phyloP scores from a whole-genome alignment of 2,113 vertebrate species.

The Lipophrys pholis region DNA sequence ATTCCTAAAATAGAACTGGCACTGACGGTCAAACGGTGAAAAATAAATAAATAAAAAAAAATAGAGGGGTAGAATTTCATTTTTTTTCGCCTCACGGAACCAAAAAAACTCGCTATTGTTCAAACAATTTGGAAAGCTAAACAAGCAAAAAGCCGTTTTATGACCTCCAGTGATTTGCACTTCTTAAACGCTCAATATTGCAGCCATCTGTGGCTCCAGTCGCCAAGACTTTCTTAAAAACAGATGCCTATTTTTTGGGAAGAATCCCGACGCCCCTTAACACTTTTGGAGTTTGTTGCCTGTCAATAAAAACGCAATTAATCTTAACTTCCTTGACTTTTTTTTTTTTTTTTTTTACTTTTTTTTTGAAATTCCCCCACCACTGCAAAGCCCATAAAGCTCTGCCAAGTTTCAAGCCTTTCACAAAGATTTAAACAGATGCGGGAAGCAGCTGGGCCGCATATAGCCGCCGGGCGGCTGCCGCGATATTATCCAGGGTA shows the following conservation, averaged over 20 bases:
- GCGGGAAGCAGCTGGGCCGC: slow-evolving; percentile 27
- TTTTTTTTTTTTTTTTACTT: too few species aligned
- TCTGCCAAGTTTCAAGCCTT: background rate
- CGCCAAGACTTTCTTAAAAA: background rate
- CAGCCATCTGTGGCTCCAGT: too few species aligned
- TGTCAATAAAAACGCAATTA: background rate
- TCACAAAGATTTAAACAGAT: background rate
- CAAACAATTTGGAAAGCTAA: background rate
- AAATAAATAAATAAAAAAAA: background rate
- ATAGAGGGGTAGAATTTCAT: background rate
- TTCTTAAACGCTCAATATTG: too few species aligned
- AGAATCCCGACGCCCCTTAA: background rate
- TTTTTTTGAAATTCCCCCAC: too few species aligned
- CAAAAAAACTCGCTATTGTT: background rate
- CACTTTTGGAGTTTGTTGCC: background rate
- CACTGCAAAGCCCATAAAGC: slow-evolving; percentile 9
- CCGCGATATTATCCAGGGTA: slow-evolving; percentile 42
- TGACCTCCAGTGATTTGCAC: background rate
- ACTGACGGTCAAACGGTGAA: slow-evolving; percentile 15
- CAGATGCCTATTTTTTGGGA: background rate
- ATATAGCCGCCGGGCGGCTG: slow-evolving; percentile 10
- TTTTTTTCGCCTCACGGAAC: slow-evolving; percentile 6
- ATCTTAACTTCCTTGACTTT: background rate
- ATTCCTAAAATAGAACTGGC: slow-evolving; percentile 39
- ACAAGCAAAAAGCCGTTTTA: background rate